These are phyloP conservation scores for Pimephales promelas DNA, from an alignment of 2,113 vertebrate species.

Conservation along the genomic window DNA sequence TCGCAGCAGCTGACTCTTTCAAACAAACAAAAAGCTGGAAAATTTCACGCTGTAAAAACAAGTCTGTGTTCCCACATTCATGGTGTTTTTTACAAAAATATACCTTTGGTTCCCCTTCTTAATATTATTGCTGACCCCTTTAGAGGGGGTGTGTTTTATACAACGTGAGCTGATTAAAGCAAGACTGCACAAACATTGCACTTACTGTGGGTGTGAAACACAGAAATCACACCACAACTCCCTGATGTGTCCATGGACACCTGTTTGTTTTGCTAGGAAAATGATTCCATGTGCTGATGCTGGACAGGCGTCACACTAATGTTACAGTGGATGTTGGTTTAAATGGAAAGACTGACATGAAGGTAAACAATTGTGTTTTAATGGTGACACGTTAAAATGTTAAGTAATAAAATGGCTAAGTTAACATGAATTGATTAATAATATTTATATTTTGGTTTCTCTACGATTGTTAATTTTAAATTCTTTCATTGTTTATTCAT, in stretches of 20 bases:
- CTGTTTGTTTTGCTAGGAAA: slow-evolving; percentile 46
- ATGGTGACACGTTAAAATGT: background rate
- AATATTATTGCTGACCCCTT: slow-evolving; percentile 51
- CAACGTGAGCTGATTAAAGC: slow-evolving; percentile 44
- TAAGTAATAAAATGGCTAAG: background rate
- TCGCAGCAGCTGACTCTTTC: slow-evolving; percentile 22
- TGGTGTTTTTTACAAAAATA: slow-evolving; percentile 33
- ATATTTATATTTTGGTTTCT: slow-evolving; percentile 1
- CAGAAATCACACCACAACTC: slow-evolving; percentile 47
- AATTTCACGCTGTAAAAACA: slow-evolving; percentile 48
- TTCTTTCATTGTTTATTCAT: background rate
- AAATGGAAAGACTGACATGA: slow-evolving; percentile 25
- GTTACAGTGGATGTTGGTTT: background rate
- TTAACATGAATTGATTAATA: background rate
- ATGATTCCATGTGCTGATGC: slow-evolving; percentile 47
- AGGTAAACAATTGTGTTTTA: slow-evolving; percentile 14
- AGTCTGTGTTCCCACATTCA: slow-evolving; percentile 32
- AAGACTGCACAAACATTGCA: slow-evolving; percentile 39
- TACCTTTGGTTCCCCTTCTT: slow-evolving; percentile 20
- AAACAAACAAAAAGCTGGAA: slow-evolving; percentile 52
- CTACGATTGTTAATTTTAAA: background rate
- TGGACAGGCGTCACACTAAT: slow-evolving; percentile 35
- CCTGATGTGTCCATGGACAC: slow-evolving; percentile 27
- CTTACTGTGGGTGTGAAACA: slow-evolving; percentile 43
- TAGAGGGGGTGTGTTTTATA: slow-evolving; percentile 17